Evolutionary conservation across 2,888 invertebrate species (phyloP).

Genomic region (Acanthoscelides obtectus): DNA sequence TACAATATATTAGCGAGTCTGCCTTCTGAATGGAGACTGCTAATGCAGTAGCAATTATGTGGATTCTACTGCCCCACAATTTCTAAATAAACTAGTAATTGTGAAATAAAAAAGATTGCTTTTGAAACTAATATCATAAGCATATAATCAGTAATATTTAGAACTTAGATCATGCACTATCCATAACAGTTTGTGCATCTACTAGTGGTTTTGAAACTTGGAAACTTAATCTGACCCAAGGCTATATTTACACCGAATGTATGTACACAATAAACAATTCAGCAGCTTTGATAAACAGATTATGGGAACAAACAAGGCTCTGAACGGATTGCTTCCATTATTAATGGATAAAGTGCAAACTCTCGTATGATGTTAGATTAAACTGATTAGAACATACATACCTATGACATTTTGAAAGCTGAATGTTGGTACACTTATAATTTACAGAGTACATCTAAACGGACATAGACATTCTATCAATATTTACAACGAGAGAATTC

Average conservation of each 20-base stretch:
- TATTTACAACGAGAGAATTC: no score
- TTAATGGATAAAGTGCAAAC: not conserved
- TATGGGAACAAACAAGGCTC: not conserved
- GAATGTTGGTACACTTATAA: not conserved
- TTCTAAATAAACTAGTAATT: no score
- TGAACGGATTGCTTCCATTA: not conserved
- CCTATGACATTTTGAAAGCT: not conserved
- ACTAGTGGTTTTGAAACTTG: no score
- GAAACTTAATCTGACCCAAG: not conserved
- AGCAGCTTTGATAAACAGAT: not conserved
- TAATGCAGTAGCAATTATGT: no score
- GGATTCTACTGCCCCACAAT: no score
- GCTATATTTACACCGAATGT: not conserved
- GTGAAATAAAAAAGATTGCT: no score
- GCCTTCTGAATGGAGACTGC: no score
- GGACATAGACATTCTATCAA: not conserved
- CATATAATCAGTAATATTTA: no score
- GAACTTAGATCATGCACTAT: no score
- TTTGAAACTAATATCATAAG: no score
- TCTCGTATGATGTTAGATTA: not conserved
- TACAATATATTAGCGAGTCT: no score
- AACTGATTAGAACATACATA: not conserved
- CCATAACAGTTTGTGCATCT: no score
- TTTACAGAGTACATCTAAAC: not conserved
- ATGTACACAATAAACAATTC: not conserved